Conservation (phyloP, 2,113 vertebrate genomes). For the Eudyptes chrysolophus region DNA sequence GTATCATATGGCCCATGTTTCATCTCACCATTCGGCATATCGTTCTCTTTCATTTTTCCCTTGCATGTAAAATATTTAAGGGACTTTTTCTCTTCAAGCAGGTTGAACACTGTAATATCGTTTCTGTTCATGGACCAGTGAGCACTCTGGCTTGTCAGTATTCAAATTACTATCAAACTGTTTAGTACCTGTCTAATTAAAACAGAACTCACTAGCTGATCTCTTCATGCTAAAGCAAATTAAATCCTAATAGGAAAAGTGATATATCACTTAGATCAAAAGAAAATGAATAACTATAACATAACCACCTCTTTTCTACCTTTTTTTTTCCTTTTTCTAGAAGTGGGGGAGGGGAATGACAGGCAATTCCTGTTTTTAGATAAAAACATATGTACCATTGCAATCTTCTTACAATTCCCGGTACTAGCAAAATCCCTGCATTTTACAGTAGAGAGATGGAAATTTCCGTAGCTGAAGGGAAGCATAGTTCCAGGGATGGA, state of each 20-base stretch:
- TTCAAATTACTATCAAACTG: slow-evolving; percentile 66
- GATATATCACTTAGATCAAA: slow-evolving; percentile 69
- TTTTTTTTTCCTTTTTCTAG: background rate
- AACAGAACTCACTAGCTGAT: slow-evolving; percentile 67
- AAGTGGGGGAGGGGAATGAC: background rate
- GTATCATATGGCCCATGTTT: background rate
- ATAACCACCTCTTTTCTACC: background rate
- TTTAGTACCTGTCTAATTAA: slow-evolving; percentile 75
- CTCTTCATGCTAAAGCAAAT: slow-evolving; percentile 66
- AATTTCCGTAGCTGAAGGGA: background rate
- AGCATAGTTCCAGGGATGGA: background rate
- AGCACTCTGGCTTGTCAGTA: slow-evolving; percentile 61
- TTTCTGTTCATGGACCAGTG: slow-evolving; percentile 64
- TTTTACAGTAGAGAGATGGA: background rate
- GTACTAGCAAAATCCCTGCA: background rate
- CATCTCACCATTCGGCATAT: background rate
- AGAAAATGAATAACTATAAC: slow-evolving; percentile 51
- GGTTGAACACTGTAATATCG: slow-evolving; percentile 18
- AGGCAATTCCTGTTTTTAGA: background rate
- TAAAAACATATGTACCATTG: background rate
- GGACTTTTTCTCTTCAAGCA: slow-evolving; percentile 12
- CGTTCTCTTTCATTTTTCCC: background rate
- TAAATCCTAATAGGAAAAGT: slow-evolving; percentile 67
- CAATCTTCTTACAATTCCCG: background rate
- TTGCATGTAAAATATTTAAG: slow-evolving; percentile 42